phyloP scores from a whole-genome alignment of 2,888 invertebrate species.

The Hypselothyrea guttata region DNA sequence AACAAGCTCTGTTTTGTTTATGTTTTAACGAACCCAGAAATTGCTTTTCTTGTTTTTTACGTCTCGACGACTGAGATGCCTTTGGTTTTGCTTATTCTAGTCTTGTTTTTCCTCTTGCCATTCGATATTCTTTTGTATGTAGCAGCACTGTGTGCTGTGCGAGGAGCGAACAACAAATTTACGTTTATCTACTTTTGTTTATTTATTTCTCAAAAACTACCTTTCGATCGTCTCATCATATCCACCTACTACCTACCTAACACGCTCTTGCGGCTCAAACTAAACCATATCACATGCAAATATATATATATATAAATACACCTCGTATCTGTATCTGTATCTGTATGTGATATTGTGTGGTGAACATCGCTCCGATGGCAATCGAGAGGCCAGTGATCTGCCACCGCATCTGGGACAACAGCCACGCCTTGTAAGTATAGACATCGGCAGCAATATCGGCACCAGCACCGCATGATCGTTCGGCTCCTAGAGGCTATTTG shows the following conservation, averaged over 20 bases:
- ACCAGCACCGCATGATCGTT: constrained; percentile 64
- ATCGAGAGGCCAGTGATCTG: constrained; percentile 78
- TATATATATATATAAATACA: constrained; percentile 18
- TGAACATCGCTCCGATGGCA: constrained; percentile 77
- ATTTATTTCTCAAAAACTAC: constrained; percentile 52
- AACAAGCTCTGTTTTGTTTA: constrained; percentile 9
- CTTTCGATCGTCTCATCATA: constrained; percentile 75
- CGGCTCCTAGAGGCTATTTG: constrained; percentile 5
- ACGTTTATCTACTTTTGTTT: constrained; percentile 56
- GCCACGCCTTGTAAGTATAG: constrained; percentile 78
- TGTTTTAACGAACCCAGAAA: constrained; percentile 29
- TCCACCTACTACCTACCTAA: constrained; percentile 55
- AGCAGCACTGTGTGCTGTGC: constrained; percentile 23
- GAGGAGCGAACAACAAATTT: constrained; percentile 41
- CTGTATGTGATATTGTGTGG: constrained; percentile 39
- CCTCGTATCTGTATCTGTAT: constrained; percentile 14
- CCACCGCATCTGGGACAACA: constrained; percentile 75
- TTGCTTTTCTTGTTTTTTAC: constrained; percentile 69
- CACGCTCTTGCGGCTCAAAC: background rate
- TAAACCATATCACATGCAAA: constrained; percentile 51
- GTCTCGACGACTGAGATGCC: constrained; percentile 31
- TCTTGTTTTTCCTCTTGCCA: constrained; percentile 22
- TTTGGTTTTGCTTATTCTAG: constrained; percentile 34
- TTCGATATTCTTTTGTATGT: constrained; percentile 34
- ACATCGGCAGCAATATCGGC: constrained; percentile 47